Conservation (phyloP, 2,797 vertebrate species). For the Rhyacichthys aspro region DNA sequence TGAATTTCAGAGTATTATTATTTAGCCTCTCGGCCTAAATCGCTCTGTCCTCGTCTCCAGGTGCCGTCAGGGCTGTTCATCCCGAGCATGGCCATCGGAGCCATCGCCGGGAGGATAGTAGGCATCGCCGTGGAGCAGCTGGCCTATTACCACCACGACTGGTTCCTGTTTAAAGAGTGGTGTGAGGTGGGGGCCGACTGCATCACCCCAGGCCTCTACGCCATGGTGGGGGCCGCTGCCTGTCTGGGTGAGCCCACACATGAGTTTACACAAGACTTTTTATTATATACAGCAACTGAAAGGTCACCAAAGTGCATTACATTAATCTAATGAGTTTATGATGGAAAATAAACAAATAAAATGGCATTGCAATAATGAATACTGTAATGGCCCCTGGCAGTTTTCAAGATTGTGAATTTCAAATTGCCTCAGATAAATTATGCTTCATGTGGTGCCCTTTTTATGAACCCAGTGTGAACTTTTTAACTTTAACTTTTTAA, state of each 20-base stretch:
- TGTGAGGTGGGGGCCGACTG: slow-evolving; percentile 98
- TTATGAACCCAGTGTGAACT: too few species aligned
- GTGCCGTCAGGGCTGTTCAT: slow-evolving; percentile 97
- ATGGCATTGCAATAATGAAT: too few species aligned
- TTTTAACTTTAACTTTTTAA: too few species aligned
- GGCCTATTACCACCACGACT: slow-evolving; percentile 97
- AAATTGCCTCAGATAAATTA: too few species aligned
- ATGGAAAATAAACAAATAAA: not conserved
- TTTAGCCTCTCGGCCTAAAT: too few species aligned
- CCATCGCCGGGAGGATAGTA: slow-evolving; percentile 97
- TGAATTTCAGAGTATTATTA: not conserved
- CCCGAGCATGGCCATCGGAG: slow-evolving; percentile 98
- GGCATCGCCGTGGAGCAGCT: slow-evolving; percentile 98
- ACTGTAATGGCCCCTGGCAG: too few species aligned
- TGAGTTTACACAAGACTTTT: not conserved
- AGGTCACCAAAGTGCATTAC: too few species aligned
- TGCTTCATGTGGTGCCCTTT: too few species aligned
- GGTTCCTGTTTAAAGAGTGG: slow-evolving; percentile 99
- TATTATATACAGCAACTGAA: too few species aligned
- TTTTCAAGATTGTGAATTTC: too few species aligned
- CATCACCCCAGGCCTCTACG: slow-evolving; percentile 97
- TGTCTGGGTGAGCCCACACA: slow-evolving; percentile 88
- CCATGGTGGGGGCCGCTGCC: slow-evolving; percentile 97
- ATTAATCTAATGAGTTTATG: too few species aligned
- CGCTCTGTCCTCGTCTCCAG: slow-evolving; percentile 62